A percentile compares a stretch with the other conserved stretches of the same genome.
Evolutionary conservation across 2,113 vertebrate species (phyloP).

Genomic region (Saccopteryx leptura): DNA sequence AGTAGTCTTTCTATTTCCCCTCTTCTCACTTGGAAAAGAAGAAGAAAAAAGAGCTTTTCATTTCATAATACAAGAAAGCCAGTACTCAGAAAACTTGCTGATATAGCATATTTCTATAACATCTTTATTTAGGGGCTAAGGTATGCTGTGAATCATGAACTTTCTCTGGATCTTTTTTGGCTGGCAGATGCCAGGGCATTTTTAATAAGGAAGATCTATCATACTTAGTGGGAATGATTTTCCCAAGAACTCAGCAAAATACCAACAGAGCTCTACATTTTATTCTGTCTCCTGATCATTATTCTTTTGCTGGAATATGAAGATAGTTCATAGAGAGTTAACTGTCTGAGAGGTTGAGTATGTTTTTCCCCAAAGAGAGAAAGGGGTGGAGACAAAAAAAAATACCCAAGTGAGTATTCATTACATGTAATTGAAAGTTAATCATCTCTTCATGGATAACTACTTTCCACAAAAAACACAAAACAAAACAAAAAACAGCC

Average conservation of each 20-base stretch:
- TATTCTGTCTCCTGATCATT: constrained; percentile 2
- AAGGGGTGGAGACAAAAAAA: constrained; percentile 46
- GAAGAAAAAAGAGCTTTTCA: background rate
- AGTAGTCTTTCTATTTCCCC: too few species aligned
- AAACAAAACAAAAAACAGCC: background rate
- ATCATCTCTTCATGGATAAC: constrained; percentile 71
- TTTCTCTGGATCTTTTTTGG: background rate
- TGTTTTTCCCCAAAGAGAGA: constrained; percentile 36
- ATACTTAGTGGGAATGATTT: constrained; percentile 6
- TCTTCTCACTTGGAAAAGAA: too few species aligned
- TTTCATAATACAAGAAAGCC: constrained; percentile 13
- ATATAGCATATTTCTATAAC: background rate
- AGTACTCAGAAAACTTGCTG: background rate
- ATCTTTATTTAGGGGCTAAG: constrained; percentile 1
- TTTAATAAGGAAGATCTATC: constrained; percentile 4
- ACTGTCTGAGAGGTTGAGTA: constrained; percentile 42
- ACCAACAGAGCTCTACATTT: background rate
- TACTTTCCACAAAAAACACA: constrained; percentile 11
- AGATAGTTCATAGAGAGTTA: constrained; percentile 1
- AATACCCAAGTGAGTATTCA: constrained; percentile 17
- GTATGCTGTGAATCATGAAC: background rate
- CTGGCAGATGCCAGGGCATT: background rate
- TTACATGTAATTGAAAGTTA: constrained; percentile 70
- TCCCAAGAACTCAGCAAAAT: constrained; percentile 5
- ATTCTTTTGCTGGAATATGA: background rate